Evolutionary conservation across 2,797 vertebrate genomes (phyloP), one percentile per base, ranked within the genome.

Genomic region (Poliocrania exsul): DNA sequence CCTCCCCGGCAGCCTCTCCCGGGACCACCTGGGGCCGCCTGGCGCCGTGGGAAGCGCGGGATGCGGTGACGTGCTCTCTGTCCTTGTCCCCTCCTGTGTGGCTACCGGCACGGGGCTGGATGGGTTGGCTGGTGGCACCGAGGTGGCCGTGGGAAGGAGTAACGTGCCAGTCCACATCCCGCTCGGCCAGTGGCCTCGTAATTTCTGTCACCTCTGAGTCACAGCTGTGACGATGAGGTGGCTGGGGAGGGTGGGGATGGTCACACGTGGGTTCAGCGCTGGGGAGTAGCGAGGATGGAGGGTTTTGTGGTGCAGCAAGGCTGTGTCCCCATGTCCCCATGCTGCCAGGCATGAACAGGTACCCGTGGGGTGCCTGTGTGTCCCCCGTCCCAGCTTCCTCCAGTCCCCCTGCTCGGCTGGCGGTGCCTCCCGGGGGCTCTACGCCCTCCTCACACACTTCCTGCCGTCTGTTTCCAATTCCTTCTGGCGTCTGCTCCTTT

Each of bases 401-500:
- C 19, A 29, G 3, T 72, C 92, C 44, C 13, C 29, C 80, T 7
- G 33, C 72, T 84, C 35, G n/a, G 67, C 92, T 64, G 70, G 57
- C 25, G 88, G 93, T 90, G 90, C 95, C 95, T 94, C 92, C 81
- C 72, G 38, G 74, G 91, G 91, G 84, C 92, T 95, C 85, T 90
- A 21, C 69, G 60, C 71, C 64, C 81, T 94, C 83, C 84, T 93
- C 61, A 1, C 88, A 81, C 93, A 44, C 91, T 95, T 94, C 94
- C 93, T 94, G 95, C 91, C 95, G 93, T 96, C 95, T 96, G 95
- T 92, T 96, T 97, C 93, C 94, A 97, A 94, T 95, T 96, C 90
- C 85, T 95, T 74, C 93, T 83, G 90, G 92, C 92, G 74, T 82
- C 91, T 81, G 92, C 86, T 90, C 86, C 93, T 94, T 92, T 58